Conservation (phyloP, 1,140 invertebrate species). For the Dufourea novaeangliae region DNA sequence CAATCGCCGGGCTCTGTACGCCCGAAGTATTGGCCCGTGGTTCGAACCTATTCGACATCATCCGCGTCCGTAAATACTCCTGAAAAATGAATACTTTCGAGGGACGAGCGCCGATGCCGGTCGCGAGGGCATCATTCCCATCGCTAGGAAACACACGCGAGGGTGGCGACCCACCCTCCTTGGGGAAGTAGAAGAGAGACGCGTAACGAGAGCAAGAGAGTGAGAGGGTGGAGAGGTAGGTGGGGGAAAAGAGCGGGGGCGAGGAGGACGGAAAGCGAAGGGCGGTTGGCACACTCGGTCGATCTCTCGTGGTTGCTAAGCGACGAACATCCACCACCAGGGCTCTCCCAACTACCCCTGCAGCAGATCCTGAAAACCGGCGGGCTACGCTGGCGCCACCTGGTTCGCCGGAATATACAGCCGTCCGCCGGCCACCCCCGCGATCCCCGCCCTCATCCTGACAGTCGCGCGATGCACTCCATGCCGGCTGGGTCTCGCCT, state of each 20-base stretch:
- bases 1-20: no score
- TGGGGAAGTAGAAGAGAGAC: background rate
- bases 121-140: conserved; percentile 14
- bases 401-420: conserved; percentile 45
- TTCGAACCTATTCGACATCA: no score
- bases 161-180: conserved; percentile 46
- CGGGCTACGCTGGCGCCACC: conserved; percentile 49
- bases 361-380: conserved; percentile 47
- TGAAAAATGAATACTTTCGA: background rate
- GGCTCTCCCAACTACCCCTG: conserved; percentile 39
- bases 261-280: background rate
- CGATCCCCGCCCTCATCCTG: conserved; percentile 69
- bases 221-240: background rate
- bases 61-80: background rate
- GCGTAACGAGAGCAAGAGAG: background rate
- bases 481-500: conserved; percentile 69
- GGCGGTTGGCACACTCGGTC: conserved; percentile 71
- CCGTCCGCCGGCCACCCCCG: conserved; percentile 66
- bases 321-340: conserved; percentile 76
- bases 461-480: conserved; percentile 78
- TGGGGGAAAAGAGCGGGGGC: background rate
- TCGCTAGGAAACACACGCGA: conserved; percentile 45
- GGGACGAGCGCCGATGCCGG: background rate
- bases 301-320: conserved; percentile 80
- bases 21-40: no score